These are phyloP conservation scores for Pseudoips prasinana DNA, from an alignment of 2,888 invertebrate genomes.

Conservation along the genomic window DNA sequence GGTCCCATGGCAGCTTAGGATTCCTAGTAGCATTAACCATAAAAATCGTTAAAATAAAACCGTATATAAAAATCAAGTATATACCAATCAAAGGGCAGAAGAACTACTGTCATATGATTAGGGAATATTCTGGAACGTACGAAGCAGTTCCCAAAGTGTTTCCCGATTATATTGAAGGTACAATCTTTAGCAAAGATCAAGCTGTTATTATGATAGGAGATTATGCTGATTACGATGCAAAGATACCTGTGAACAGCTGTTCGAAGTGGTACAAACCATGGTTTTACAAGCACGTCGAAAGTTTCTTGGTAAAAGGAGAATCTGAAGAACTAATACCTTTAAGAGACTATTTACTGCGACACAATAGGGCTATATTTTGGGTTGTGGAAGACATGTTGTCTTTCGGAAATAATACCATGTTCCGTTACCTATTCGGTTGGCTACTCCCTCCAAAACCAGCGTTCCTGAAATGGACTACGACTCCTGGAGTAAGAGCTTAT, in stretches of 20 bases:
- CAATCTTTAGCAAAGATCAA: conserved; percentile 82
- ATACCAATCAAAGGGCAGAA: conserved; percentile 83
- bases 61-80: conserved; percentile 84
- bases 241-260: conserved; percentile 77
- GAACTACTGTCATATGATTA: conserved; percentile 83
- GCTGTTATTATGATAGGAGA: conserved; percentile 86
- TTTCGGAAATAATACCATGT: conserved; percentile 85
- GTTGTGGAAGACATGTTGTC: conserved; percentile 87
- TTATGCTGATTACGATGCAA: conserved; percentile 81
- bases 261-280: conserved; percentile 87
- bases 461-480: conserved; percentile 87
- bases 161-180: conserved; percentile 85
- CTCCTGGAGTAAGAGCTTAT: conserved; percentile 84
- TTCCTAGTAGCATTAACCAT: conserved; percentile 85
- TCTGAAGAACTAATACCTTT: conserved; percentile 84
- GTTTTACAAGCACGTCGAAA: conserved; percentile 86
- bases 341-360: conserved; percentile 84
- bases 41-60: conserved; percentile 83
- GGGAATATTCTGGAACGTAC: conserved; percentile 82
- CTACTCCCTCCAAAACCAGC: conserved; percentile 86
- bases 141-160: conserved; percentile 61
- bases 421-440: conserved; percentile 85
- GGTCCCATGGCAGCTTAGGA: conserved; percentile 86
- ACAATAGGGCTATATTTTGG: conserved; percentile 87
- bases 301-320: conserved; percentile 76